Percentiles rank a stretch among this genome's conserved stretches.
phyloP scores from a whole-genome alignment of 2,888 invertebrate species.

The Phaonia tiefii region DNA sequence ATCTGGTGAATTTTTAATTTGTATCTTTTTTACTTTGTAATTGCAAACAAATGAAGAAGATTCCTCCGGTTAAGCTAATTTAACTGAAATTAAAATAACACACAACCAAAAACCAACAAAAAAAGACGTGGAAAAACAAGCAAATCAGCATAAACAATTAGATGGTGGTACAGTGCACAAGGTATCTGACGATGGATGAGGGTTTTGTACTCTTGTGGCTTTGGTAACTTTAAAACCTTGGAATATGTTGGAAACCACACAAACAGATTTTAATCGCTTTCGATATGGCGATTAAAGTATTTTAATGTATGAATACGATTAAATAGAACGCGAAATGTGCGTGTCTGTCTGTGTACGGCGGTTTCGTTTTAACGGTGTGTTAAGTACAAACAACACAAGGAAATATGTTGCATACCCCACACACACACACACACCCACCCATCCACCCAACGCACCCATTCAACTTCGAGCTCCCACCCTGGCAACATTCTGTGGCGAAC shows the following conservation, averaged over 20 bases:
- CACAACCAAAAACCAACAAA: background rate
- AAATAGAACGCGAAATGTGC: constrained; percentile 18
- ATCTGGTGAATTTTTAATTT: constrained; percentile 39
- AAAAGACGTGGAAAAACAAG: constrained; percentile 19
- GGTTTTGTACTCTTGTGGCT: constrained; percentile 1
- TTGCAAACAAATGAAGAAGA: constrained; percentile 64
- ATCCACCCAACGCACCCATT: background rate
- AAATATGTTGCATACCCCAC: constrained; percentile 58
- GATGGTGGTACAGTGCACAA: background rate
- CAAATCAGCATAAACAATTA: constrained; percentile 56
- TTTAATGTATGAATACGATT: constrained; percentile 69
- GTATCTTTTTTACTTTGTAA: constrained; percentile 45
- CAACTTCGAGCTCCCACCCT: background rate
- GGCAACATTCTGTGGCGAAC: background rate
- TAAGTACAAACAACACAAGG: constrained; percentile 53
- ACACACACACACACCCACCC: constrained; percentile 31
- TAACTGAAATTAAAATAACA: constrained; percentile 64
- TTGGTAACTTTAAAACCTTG: constrained; percentile 47
- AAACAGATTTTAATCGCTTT: constrained; percentile 78
- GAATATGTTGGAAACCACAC: constrained; percentile 16
- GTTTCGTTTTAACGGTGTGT: constrained; percentile 61
- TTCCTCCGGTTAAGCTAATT: constrained; percentile 58
- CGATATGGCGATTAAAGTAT: constrained; percentile 80
- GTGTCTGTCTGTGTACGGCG: background rate
- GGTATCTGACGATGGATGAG: constrained; percentile 14